Evolutionary conservation across 2,797 vertebrate species (phyloP).

Genomic region (Pipistrellus pygmaeus): DNA sequence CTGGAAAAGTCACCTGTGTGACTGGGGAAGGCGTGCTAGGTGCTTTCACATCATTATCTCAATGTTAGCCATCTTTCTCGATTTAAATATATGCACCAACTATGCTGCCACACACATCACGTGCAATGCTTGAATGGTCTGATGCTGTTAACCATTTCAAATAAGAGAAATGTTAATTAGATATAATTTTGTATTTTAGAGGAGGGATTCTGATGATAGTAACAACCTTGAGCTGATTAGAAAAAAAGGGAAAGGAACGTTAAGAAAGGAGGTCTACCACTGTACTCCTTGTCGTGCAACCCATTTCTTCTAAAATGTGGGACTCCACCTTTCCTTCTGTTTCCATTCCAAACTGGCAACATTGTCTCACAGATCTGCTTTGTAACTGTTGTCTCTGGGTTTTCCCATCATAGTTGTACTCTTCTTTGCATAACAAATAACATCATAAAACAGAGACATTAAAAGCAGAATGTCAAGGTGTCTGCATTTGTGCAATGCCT

Average conservation of each 20-base stretch:
- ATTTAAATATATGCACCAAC: not conserved
- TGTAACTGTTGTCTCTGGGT: not conserved
- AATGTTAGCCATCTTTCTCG: not conserved
- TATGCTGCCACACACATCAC: not conserved
- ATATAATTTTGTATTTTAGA: conserved; percentile 37
- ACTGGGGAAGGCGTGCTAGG: not conserved
- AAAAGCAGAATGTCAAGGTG: conserved; percentile 26
- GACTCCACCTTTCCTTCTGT: not conserved
- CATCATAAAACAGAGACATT: conserved; percentile 17
- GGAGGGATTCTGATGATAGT: not conserved
- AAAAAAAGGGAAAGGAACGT: not conserved
- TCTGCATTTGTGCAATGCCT: not conserved
- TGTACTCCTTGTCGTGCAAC: not conserved
- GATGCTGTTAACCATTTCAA: conserved; percentile 16
- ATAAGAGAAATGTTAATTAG: conserved; percentile 39
- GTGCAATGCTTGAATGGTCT: not conserved
- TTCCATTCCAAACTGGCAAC: not conserved
- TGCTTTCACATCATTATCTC: not conserved
- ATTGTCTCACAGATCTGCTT: not conserved
- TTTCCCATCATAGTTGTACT: conserved; percentile 10
- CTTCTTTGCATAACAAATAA: conserved; percentile 53
- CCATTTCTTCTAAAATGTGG: not conserved
- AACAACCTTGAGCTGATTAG: not conserved
- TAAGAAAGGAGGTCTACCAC: not conserved
- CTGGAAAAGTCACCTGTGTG: not conserved